Evolutionary conservation across 1,140 invertebrate genomes (phyloP).

Genomic region (Oryctes rhinoceros): DNA sequence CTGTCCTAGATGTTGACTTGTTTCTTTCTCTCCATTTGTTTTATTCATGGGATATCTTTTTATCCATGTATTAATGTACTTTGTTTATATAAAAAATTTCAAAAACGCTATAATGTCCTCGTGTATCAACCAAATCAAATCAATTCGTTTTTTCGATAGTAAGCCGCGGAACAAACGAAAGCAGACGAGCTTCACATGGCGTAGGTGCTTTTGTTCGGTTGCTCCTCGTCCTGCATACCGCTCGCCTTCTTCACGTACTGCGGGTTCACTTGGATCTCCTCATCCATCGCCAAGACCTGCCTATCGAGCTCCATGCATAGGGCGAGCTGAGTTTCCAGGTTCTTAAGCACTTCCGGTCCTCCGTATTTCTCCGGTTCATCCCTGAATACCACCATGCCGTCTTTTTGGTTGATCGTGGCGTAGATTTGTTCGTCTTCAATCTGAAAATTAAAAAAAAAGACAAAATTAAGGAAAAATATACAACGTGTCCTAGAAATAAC

Average conservation of each 20-base stretch:
- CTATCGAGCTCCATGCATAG: conserved; percentile 87
- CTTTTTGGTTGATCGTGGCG: conserved; percentile 97
- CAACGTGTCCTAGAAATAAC: too few relatives aligned
- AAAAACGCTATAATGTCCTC: neutral
- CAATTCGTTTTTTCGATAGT: neutral
- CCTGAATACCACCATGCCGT: conserved; percentile 97
- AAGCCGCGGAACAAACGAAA: neutral
- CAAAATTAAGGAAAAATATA: neutral
- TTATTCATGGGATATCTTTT: neutral
- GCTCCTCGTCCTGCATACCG: conserved; percentile 71
- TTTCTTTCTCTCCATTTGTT: neutral
- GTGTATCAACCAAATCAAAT: neutral
- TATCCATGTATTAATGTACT: neutral
- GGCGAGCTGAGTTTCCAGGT: conserved; percentile 88
- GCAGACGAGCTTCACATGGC: conserved; percentile 57
- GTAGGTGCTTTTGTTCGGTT: conserved; percentile 65
- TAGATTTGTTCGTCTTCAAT: conserved; percentile 98
- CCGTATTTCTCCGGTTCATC: conserved; percentile 97
- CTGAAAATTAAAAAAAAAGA: conserved; percentile 62
- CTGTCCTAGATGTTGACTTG: neutral
- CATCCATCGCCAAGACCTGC: conserved; percentile 90
- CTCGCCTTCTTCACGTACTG: conserved; percentile 82
- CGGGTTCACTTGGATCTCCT: conserved; percentile 91
- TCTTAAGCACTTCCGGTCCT: conserved; percentile 83
- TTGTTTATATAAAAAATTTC: neutral